A percentile compares a stretch with the other conserved stretches of the same genome.
These are phyloP conservation scores for Gymnothorax javanicus DNA, from an alignment of 2,797 vertebrate genomes.

Conservation along the genomic window DNA sequence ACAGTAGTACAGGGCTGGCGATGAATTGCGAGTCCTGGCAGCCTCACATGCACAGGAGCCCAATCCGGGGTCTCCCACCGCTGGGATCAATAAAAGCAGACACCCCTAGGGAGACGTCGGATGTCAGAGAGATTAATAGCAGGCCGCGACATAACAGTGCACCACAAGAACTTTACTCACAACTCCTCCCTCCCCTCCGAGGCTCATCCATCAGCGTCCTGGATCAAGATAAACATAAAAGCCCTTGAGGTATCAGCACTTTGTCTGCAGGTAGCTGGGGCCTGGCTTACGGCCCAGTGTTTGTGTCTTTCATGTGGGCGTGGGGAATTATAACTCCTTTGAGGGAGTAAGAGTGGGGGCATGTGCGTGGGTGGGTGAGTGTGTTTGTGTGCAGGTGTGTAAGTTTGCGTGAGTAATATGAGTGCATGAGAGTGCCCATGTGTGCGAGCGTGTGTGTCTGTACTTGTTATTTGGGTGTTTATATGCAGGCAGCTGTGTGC, in stretches of 20 bases:
- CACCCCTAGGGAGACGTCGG: slow-evolving; percentile 52
- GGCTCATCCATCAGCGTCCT: slow-evolving; percentile 77
- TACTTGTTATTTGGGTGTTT: slow-evolving; percentile 9
- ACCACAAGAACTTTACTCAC: slow-evolving; percentile 60
- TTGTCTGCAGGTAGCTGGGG: slow-evolving; percentile 75
- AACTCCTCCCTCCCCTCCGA: slow-evolving; percentile 39
- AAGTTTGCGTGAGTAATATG: not conserved
- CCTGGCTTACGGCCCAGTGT: slow-evolving; percentile 71
- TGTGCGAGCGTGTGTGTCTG: not conserved
- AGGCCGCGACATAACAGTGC: slow-evolving; percentile 67
- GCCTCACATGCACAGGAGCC: slow-evolving; percentile 31
- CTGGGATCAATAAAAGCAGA: slow-evolving; percentile 66
- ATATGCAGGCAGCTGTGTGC: not conserved
- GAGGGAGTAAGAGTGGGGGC: slow-evolving; percentile 4
- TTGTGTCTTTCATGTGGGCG: slow-evolving; percentile 82
- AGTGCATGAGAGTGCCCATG: no score
- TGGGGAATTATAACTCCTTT: slow-evolving; percentile 66
- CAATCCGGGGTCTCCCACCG: slow-evolving; percentile 20
- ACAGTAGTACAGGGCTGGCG: not conserved
- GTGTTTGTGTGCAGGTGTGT: slow-evolving; percentile 44
- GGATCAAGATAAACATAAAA: slow-evolving; percentile 76
- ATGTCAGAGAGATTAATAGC: slow-evolving; percentile 80
- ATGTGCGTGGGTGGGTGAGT: not conserved
- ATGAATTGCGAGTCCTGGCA: no score
- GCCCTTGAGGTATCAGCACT: slow-evolving; percentile 72